These are phyloP conservation scores for Poliocrania exsul DNA, from an alignment of 2,797 vertebrate species.

Conservation along the genomic window DNA sequence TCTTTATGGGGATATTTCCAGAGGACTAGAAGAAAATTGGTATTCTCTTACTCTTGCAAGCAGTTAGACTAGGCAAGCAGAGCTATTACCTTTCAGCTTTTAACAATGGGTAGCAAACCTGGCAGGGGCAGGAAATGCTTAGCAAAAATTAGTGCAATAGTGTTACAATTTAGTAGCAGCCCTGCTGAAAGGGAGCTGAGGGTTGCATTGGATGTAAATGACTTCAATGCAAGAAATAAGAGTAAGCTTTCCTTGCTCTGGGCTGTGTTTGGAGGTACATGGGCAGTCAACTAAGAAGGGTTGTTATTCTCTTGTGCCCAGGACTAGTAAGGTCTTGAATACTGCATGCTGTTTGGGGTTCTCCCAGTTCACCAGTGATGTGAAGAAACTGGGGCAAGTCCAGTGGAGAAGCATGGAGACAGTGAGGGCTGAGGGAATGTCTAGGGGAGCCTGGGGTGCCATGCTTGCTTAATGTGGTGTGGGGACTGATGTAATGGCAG, in stretches of 20 bases:
- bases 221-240: neutral
- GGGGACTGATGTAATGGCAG: neutral
- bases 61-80: neutral
- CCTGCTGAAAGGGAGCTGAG: neutral
- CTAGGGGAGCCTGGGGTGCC: neutral
- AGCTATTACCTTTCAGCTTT: neutral
- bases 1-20: neutral
- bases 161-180: neutral
- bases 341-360: neutral
- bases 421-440: neutral
- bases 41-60: neutral
- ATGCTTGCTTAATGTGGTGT: fast-evolving
- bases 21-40: neutral
- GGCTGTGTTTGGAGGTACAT: neutral
- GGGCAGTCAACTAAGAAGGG: fast-evolving
- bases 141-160: neutral
- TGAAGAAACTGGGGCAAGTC: neutral
- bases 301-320: neutral
- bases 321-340: neutral
- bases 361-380: neutral
- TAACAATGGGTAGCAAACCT: neutral
- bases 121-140: neutral
- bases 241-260: neutral
- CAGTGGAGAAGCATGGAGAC: fast-evolving
- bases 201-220: neutral